phyloP scores from a whole-genome alignment of 2,797 vertebrate species.

The Acanthurus leucopareius region DNA sequence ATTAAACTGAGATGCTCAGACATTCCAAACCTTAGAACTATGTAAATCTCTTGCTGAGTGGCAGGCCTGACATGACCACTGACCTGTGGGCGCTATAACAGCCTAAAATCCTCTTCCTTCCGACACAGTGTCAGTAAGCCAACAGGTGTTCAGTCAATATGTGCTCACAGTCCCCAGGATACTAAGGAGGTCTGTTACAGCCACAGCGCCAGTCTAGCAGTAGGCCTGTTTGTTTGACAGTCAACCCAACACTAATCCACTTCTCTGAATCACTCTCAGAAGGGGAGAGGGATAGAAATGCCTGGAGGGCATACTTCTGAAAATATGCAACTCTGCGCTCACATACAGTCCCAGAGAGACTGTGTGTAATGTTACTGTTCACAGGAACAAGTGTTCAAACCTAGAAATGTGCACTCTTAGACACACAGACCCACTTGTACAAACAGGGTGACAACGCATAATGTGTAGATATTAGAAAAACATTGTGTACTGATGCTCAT shows the following conservation, averaged over 20 bases:
- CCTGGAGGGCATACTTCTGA: conserved; percentile 50
- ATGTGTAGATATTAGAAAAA: conserved; percentile 3
- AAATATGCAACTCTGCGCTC: conserved; percentile 63
- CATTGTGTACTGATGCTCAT: neutral
- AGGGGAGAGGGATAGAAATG: conserved; percentile 35
- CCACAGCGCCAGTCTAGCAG: conserved; percentile 36
- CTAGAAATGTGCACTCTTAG: conserved; percentile 6
- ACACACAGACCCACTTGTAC: neutral
- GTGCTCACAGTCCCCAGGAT: conserved; percentile 56
- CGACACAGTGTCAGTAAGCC: conserved; percentile 49
- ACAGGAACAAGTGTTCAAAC: conserved; percentile 29
- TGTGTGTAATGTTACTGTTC: conserved; percentile 18
- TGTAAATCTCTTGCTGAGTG: conserved; percentile 8
- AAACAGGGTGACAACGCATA: conserved; percentile 13
- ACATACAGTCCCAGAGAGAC: conserved; percentile 44
- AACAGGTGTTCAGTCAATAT: conserved; percentile 72
- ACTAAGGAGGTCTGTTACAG: conserved; percentile 56
- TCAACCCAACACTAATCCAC: conserved; percentile 76
- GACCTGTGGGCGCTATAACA: conserved; percentile 34
- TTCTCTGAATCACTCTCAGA: conserved; percentile 58
- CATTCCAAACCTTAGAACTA: neutral
- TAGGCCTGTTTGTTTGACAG: conserved; percentile 75
- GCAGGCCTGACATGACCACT: conserved; percentile 15
- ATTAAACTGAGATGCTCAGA: neutral
- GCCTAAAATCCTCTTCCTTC: conserved; percentile 51